phyloP scores from a whole-genome alignment of 2,888 invertebrate species.

The Ochlodes sylvanus region DNA sequence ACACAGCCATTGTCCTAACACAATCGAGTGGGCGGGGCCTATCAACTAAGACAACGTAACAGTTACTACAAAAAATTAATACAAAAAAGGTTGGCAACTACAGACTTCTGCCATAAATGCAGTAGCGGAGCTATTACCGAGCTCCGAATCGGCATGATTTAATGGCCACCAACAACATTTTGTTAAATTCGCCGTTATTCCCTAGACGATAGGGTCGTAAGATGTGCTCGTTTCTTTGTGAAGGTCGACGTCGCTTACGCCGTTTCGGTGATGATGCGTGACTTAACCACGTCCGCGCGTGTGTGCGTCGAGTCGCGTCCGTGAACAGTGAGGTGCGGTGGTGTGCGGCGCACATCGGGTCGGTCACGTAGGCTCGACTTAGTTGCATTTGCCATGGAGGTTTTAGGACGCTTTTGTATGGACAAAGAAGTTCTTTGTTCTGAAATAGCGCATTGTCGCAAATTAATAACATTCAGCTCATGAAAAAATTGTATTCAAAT shows the following conservation, averaged over 20 bases:
- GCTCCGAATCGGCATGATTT: constrained; percentile 42
- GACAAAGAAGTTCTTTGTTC: constrained; percentile 55
- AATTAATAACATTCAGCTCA: neutral
- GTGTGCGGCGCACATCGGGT: constrained; percentile 73
- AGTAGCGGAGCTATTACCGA: constrained; percentile 75
- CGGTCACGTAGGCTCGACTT: constrained; percentile 81
- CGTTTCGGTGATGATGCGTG: constrained; percentile 48
- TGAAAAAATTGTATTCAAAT: neutral
- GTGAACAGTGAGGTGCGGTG: constrained; percentile 49
- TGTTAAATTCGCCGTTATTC: constrained; percentile 52
- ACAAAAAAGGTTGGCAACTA: constrained; percentile 76
- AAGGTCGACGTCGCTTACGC: constrained; percentile 71
- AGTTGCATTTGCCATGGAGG: constrained; percentile 57
- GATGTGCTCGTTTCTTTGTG: constrained; percentile 76
- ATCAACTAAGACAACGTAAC: constrained; percentile 49
- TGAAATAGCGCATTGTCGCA: neutral
- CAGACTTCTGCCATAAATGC: constrained; percentile 79
- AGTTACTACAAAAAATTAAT: constrained; percentile 64
- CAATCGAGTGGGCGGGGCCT: constrained; percentile 36
- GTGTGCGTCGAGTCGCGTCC: constrained; percentile 62
- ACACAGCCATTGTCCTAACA: constrained; percentile 30
- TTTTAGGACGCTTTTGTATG: constrained; percentile 60
- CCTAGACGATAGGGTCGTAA: constrained; percentile 55
- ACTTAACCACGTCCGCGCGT: constrained; percentile 65
- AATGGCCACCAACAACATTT: constrained; percentile 50